phyloP scores from a whole-genome alignment of 2,113 vertebrate species.

The Rhodinocichla rosea region DNA sequence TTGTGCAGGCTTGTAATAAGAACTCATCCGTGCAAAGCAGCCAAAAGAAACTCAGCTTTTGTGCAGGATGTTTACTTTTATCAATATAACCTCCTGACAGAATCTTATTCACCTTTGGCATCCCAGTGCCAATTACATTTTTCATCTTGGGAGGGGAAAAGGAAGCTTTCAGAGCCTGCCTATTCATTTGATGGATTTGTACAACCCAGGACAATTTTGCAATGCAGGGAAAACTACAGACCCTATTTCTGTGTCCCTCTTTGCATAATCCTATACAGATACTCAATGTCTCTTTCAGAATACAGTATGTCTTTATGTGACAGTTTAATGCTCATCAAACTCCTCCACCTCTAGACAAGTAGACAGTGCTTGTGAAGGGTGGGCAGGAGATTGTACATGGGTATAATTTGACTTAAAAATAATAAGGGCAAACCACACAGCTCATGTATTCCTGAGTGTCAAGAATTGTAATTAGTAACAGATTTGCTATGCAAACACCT shows the following conservation, averaged over 20 bases:
- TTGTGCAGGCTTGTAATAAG: not conserved
- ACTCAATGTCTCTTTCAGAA: not conserved
- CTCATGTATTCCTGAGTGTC: not conserved
- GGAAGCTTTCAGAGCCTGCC: not conserved
- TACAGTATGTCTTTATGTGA: not conserved
- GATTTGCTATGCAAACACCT: not conserved
- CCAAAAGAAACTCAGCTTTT: not conserved
- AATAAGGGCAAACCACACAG: not conserved
- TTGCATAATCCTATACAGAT: not conserved
- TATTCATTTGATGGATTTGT: not conserved
- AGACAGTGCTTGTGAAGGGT: not conserved
- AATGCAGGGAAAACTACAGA: not conserved
- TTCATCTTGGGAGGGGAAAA: not conserved
- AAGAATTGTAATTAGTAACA: not conserved
- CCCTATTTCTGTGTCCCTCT: not conserved
- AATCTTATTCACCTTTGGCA: not conserved
- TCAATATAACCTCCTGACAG: not conserved
- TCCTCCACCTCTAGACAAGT: not conserved
- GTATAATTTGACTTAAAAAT: not conserved
- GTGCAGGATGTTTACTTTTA: not conserved
- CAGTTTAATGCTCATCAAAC: not conserved
- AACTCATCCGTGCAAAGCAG: not conserved
- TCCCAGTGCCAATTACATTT: not conserved
- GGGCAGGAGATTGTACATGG: not conserved
- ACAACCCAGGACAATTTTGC: not conserved